phyloP scores from a whole-genome alignment of 1,140 invertebrate genomes.

The Cyclina sinensis region DNA sequence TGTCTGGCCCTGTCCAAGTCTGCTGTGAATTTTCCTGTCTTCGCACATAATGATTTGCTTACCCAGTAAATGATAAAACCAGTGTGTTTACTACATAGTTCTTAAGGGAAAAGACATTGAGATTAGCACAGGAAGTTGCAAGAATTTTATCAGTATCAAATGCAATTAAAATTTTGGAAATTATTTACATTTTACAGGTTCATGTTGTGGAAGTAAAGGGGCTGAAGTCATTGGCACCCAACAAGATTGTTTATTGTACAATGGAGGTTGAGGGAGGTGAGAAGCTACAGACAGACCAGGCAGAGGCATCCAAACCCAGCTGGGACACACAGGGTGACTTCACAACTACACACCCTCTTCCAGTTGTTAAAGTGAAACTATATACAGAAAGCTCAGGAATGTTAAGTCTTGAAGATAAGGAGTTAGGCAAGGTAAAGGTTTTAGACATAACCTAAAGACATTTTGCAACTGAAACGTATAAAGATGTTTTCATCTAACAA shows the following conservation, averaged over 20 bases:
- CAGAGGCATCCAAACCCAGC: slow-evolving; percentile 97
- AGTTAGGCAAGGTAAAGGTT: slow-evolving; percentile 95
- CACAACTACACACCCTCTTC: slow-evolving; percentile 98
- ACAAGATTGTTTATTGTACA: slow-evolving; percentile 99
- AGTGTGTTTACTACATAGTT: too few relatives aligned
- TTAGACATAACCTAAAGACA: too few relatives aligned
- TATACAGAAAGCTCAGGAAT: slow-evolving; percentile 99
- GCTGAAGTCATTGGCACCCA: slow-evolving; percentile 97
- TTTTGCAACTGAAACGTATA: too few relatives aligned
- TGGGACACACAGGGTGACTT: slow-evolving; percentile 97
- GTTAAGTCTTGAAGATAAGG: slow-evolving; percentile 99
- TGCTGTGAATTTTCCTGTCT: too few relatives aligned
- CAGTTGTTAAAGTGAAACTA: slow-evolving; percentile 97
- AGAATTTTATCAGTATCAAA: too few relatives aligned
- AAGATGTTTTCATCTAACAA: too few relatives aligned
- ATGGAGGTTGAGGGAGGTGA: slow-evolving; percentile 99
- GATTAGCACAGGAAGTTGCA: too few relatives aligned
- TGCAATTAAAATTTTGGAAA: too few relatives aligned
- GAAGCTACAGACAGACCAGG: slow-evolving; percentile 99
- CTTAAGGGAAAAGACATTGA: too few relatives aligned
- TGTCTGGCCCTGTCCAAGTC: too few relatives aligned
- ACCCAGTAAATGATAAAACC: too few relatives aligned
- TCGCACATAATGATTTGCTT: too few relatives aligned
- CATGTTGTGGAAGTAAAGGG: slow-evolving; percentile 99
- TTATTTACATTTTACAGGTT: slow-evolving; percentile 90